Base-by-base conservation (phyloP, 2,888 invertebrate species). In the Drosophila kanekoi region DNA sequence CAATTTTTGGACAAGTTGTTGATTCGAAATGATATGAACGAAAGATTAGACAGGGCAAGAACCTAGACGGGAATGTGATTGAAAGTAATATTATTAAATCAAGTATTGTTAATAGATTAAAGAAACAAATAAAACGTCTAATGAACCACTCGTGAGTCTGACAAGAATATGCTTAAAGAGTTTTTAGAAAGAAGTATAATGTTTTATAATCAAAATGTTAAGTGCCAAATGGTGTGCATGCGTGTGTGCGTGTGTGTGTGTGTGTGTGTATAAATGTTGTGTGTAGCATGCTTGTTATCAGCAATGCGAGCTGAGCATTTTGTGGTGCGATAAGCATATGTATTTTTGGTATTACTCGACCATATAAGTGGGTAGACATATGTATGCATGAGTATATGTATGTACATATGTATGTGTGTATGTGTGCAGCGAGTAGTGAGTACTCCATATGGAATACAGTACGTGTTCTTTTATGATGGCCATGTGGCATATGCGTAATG, bases 341-440 rank as follows among this genome's bases (percentile, higher is more conserved):
- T 81, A 81, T 81, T 81, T 81, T 77, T 65, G 82, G 81, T 77
- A 79, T 81, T 79, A 82, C 69, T 77, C 80, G 67, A 65, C 68
- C 63, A 73, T 73, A 73, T 73, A 77, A 73, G 65, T 65, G 65
- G 51, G 69, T 59, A 59, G 13, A 41, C 41, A 47, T 28, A 28
- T 9, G 40, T 5, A 28, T 9, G 38, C 5, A 43, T 41, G 28
- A 28, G 10, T 11, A 40, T 18, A 18, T 54, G 28, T 53, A 41
- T 62, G 40, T 54, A 44, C 37, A 35, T 52, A 32, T 47, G n/a
- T 35, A 16, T 58, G 40, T 72, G 35, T 72, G 35, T 76, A 59
- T 62, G 0, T 18, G 8, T 53, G 79, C 58, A 70, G 53, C 43
- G 68, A 56, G 45, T 35, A 67, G 63, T 47, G 51, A 51, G n/a